A percentile compares a stretch with the other conserved stretches of the same genome.
phyloP scores from a whole-genome alignment of 2,113 vertebrate species.

The Etia nguti region DNA sequence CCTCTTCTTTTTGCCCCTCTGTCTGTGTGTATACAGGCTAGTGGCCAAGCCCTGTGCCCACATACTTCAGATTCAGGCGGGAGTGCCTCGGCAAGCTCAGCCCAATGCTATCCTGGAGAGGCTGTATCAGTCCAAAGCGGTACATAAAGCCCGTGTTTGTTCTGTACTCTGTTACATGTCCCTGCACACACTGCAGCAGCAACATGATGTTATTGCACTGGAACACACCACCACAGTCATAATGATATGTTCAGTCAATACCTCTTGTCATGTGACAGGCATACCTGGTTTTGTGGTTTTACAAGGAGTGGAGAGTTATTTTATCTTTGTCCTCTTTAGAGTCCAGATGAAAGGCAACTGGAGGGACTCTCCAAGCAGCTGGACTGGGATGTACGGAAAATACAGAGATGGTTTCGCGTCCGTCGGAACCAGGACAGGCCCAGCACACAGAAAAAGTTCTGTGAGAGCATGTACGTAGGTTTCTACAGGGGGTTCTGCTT shows the following conservation, averaged over 20 bases:
- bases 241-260: neutral
- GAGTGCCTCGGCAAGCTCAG: conserved; percentile 78
- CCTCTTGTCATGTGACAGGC: neutral
- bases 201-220: neutral
- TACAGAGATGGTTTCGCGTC: conserved; percentile 92
- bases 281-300: neutral
- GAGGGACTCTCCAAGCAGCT: conserved; percentile 92
- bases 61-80: conserved; percentile 83
- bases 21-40: conserved; percentile 75
- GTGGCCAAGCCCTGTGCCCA: conserved; percentile 90
- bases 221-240: neutral
- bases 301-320: neutral
- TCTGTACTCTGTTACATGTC: neutral
- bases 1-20: neutral
- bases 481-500: conserved; percentile 41
- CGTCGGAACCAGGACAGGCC: conserved; percentile 91
- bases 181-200: neutral
- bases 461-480: conserved; percentile 90
- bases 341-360: conserved; percentile 83
- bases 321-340: conserved; percentile 58
- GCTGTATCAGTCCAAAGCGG: conserved; percentile 89
- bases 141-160: conserved; percentile 42
- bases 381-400: conserved; percentile 91
- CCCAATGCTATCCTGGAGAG: conserved; percentile 90
- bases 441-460: conserved; percentile 84